phyloP scores from a whole-genome alignment of 2,797 vertebrate species.

The Eupleurogrammus muticus region DNA sequence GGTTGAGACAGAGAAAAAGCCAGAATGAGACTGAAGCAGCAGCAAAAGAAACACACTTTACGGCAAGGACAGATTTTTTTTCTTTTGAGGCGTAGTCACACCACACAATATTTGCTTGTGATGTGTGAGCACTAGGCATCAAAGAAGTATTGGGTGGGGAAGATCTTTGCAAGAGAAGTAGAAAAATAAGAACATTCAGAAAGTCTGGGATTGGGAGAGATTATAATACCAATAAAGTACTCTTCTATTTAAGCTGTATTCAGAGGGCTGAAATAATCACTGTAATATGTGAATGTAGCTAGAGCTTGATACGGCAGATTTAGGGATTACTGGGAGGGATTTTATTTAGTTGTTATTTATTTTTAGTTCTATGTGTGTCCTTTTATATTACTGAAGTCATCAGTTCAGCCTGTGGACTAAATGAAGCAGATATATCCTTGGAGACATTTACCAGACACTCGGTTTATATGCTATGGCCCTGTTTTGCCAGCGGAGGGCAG shows the following conservation, averaged over 20 bases:
- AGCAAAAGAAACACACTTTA: conserved; percentile 76
- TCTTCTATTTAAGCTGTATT: background rate
- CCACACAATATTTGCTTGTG: conserved; percentile 67
- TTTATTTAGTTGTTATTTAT: background rate
- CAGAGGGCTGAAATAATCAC: background rate
- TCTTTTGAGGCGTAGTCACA: conserved; percentile 60
- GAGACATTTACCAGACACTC: background rate
- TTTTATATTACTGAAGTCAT: background rate
- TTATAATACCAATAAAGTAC: background rate
- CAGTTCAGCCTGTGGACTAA: conserved; percentile 6
- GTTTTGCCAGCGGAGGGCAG: conserved; percentile 79
- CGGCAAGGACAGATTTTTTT: conserved; percentile 53
- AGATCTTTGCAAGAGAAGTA: conserved; percentile 31
- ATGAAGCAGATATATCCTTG: background rate
- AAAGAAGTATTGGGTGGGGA: conserved; percentile 37
- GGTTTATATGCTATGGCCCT: background rate
- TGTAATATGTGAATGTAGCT: background rate
- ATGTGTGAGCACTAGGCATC: conserved; percentile 58
- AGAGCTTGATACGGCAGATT: background rate
- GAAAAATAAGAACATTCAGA: conserved; percentile 11
- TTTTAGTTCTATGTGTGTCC: background rate
- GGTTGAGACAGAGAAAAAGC: conserved; percentile 67
- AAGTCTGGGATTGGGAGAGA: background rate
- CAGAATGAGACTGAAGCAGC: conserved; percentile 76
- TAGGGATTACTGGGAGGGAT: background rate